phyloP scores from a whole-genome alignment of 2,888 invertebrate species.

The Chorisops tibialis region DNA sequence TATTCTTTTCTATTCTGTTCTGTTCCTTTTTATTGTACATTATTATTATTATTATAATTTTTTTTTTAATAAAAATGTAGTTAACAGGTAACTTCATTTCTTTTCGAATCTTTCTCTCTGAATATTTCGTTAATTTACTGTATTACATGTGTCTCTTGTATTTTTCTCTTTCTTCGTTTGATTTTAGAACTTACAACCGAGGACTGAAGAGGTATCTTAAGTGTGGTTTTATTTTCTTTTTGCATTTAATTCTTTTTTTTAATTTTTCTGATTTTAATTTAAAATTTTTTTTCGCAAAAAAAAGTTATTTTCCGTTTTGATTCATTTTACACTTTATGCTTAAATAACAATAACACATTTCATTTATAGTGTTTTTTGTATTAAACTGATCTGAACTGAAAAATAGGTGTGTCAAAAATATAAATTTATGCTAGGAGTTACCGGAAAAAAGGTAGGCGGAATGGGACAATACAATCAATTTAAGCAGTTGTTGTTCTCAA shows the following conservation, averaged over 20 bases:
- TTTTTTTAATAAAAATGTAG: no score
- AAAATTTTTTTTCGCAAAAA: not conserved
- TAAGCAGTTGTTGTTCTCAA: no score
- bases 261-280: not conserved
- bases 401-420: no score
- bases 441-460: no score
- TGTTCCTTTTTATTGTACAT: no score
- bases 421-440: no score
- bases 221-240: slow-evolving; percentile 31
- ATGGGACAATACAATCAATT: no score
- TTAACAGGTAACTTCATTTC: not conserved
- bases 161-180: slow-evolving; percentile 33
- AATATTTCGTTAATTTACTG: not conserved
- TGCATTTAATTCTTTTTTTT: slow-evolving; percentile 22
- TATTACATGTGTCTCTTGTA: slow-evolving; percentile 22
- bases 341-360: no score
- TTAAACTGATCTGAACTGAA: no score
- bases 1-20: no score
- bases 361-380: no score
- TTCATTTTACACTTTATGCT: not conserved
- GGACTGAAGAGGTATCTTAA: slow-evolving; percentile 51
- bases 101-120: not conserved
- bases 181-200: slow-evolving; percentile 52
- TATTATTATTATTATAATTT: no score
- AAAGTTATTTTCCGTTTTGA: not conserved